A percentile compares a stretch with the other conserved stretches of the same genome.
Conservation (phyloP, 1,140 invertebrate genomes). For the Penaeus japonicus region DNA sequence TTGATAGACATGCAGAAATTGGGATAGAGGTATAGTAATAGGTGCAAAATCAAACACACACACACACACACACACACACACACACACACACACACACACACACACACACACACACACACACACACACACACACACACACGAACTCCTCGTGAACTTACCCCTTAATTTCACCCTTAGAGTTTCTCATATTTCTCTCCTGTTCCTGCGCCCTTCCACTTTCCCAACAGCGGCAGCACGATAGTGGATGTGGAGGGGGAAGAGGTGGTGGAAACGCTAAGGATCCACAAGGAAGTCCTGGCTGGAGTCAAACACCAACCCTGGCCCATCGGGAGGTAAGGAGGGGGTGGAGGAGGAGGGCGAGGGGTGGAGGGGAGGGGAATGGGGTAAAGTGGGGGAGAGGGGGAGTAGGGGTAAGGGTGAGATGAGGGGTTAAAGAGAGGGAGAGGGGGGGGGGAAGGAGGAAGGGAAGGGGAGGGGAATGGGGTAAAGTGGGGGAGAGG, state of each 20-base stretch:
- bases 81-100: slow-evolving; percentile 60
- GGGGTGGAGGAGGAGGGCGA: not conserved
- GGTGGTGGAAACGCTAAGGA: slow-evolving; percentile 79
- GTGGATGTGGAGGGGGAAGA: slow-evolving; percentile 51
- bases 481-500: not conserved
- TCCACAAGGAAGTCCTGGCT: slow-evolving; percentile 92
- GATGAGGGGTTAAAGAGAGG: no score
- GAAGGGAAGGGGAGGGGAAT: no score
- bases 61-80: slow-evolving; percentile 66
- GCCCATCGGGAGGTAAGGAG: slow-evolving; percentile 78
- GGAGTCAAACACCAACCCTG: slow-evolving; percentile 89
- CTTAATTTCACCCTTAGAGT: not conserved
- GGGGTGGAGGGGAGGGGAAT: not conserved
- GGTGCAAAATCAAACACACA: not conserved
- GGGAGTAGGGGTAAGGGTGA: not conserved
- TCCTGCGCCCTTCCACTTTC: not conserved
- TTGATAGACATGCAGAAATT: no score
- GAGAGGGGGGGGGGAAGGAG: no score
- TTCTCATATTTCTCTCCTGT: not conserved
- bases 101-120: slow-evolving; percentile 64
- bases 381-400: no score
- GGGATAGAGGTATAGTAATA: not conserved
- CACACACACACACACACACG: slow-evolving; percentile 36
- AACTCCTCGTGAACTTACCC: not conserved
- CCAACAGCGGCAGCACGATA: slow-evolving; percentile 27